A percentile compares a stretch with the other conserved stretches of the same genome.
phyloP scores from a whole-genome alignment of 2,113 vertebrate species.

The Eptatretus burgeri region DNA sequence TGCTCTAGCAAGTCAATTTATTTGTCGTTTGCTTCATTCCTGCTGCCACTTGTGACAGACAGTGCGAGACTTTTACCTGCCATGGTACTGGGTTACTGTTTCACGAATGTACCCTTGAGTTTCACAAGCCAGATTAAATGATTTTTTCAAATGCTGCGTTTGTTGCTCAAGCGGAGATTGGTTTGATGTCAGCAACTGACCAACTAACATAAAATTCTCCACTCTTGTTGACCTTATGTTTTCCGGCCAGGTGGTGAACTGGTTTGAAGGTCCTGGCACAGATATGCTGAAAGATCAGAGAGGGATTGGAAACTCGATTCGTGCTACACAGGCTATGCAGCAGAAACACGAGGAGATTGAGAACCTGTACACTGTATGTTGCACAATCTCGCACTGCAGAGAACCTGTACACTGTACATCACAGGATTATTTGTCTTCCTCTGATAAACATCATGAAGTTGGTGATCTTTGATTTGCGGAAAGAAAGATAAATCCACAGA shows the following conservation, averaged over 20 bases:
- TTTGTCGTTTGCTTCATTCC: neutral
- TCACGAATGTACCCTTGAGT: neutral
- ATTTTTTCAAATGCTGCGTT: too few species aligned
- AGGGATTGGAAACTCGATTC: conserved; percentile 76
- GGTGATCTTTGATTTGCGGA: too few species aligned
- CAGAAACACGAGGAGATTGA: conserved; percentile 95
- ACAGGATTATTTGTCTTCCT: too few species aligned
- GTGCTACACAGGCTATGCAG: conserved; percentile 71
- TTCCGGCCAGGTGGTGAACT: conserved; percentile 52
- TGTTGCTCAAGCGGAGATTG: too few species aligned
- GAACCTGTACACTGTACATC: too few species aligned
- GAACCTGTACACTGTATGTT: conserved; percentile 81
- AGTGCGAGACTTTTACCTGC: neutral
- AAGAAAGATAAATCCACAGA: too few species aligned
- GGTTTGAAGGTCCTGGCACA: conserved; percentile 83
- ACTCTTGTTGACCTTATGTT: too few species aligned
- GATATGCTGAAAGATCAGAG: conserved; percentile 71
- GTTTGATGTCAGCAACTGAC: too few species aligned
- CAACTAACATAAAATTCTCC: too few species aligned
- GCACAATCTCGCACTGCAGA: too few species aligned
- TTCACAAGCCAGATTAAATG: neutral
- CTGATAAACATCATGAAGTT: too few species aligned
- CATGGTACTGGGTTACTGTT: neutral
- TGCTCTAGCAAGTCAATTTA: neutral
- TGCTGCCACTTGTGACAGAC: neutral